Evolutionary conservation across 1,140 invertebrate genomes (phyloP), one percentile per base, ranked within the genome.

Genomic region (Drosophila pectinifera): DNA sequence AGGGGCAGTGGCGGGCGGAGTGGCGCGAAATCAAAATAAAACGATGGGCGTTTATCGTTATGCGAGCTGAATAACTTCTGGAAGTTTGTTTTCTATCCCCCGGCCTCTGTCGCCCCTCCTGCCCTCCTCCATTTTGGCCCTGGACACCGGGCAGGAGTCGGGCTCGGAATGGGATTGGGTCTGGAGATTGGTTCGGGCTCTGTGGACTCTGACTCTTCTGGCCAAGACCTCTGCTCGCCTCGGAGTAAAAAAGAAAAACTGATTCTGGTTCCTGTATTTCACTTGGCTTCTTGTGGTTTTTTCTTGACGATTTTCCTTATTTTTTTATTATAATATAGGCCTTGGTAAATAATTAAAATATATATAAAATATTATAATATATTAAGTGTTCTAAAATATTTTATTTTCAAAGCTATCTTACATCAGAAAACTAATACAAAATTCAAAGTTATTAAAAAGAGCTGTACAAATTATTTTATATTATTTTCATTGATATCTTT

Each of bases 61-160:
- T 86, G 83, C 83, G 83, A 86, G 81, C 83, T 83, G 83, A 86
- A 86, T 88, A 86, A 86, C 83, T 86, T 86, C 83, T 86, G 83
- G 83, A 86, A 86, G 83, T 86, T 86, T 82, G 83, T 79, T 88
- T 86, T 86, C 79, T 88, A 54, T 56, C 48, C 69, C 34, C 64
- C n/a, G 22, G 18, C 49, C 31, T 4, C 16, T 18, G 10, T 18
- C 1, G 4, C 16, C 16, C 1, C 1, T 1, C 8, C 1, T 3
- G 16, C 26, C 34, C 61, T 46, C 24, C 41, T 43, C 20, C 22
- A 7, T 10, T 31, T 31, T 31, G 28, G 28, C 24, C 45, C 53
- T 58, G 56, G 24, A 22, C 42, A 42, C 59, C 46, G 39, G 46
- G 26, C 53, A 42, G 36, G 16, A 58, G 43, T 22, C 3, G 26